Evolutionary conservation across 2,888 invertebrate genomes (phyloP).

Genomic region (Lasiommata megera): DNA sequence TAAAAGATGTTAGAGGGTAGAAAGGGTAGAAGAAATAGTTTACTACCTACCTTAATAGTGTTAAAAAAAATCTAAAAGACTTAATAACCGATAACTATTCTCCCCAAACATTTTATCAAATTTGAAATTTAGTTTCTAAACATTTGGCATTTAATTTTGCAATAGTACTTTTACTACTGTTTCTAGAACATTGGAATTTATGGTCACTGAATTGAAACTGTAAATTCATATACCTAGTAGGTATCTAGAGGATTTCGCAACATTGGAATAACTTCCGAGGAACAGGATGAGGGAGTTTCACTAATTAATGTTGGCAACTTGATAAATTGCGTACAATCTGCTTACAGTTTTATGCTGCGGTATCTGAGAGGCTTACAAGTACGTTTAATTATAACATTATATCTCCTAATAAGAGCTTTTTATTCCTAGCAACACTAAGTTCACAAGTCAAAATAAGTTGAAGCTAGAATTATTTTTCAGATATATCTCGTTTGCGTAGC

Average conservation of each 20-base stretch:
- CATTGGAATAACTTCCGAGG: slow-evolving; percentile 5
- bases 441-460: too few relatives aligned
- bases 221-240: background rate
- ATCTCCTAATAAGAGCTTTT: background rate
- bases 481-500: too few relatives aligned
- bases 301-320: slow-evolving; percentile 15
- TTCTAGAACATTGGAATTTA: slow-evolving; percentile 4
- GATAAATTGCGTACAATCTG: slow-evolving; percentile 15
- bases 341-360: background rate
- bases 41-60: too few relatives aligned
- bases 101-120: too few relatives aligned
- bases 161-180: background rate
- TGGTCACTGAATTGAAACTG: background rate
- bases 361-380: background rate
- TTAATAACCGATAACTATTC: too few relatives aligned
- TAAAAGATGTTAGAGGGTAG: too few relatives aligned
- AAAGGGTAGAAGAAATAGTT: too few relatives aligned
- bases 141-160: too few relatives aligned
- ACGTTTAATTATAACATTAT: background rate
- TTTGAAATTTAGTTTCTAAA: too few relatives aligned
- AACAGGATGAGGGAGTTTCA: slow-evolving; percentile 7
- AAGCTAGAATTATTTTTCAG: too few relatives aligned
- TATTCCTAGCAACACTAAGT: too few relatives aligned
- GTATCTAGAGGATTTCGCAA: background rate
- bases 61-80: too few relatives aligned